phyloP scores from a whole-genome alignment of 2,797 vertebrate genomes.

The Nyctibius grandis region DNA sequence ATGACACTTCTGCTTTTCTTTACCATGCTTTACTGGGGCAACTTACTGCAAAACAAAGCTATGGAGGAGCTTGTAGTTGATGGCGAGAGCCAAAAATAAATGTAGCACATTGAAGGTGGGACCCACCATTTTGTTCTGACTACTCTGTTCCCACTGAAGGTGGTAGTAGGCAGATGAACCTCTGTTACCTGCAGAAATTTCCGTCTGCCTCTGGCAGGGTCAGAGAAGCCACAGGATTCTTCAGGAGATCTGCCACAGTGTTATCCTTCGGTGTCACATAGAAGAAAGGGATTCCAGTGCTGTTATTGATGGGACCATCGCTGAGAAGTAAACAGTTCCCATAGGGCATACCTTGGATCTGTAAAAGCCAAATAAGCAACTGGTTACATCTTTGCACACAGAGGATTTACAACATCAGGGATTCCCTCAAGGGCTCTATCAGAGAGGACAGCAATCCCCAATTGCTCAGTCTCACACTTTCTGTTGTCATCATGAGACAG shows the following conservation, averaged over 20 bases:
- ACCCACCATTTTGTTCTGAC: neutral
- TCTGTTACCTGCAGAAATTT: conserved; percentile 85
- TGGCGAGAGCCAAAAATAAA: neutral
- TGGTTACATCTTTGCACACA: neutral
- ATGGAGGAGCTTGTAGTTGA: neutral
- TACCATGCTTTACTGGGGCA: neutral
- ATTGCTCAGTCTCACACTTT: neutral
- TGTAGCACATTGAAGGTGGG: neutral
- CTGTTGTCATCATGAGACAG: neutral
- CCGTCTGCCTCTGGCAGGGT: conserved; percentile 84
- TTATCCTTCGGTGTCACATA: conserved; percentile 84
- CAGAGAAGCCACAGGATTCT: conserved; percentile 82
- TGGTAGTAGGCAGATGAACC: neutral
- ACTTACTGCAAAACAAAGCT: neutral
- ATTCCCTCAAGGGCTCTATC: neutral
- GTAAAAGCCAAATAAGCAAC: conserved; percentile 11
- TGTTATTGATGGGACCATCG: conserved; percentile 85
- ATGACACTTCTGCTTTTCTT: neutral
- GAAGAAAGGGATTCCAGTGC: conserved; percentile 88
- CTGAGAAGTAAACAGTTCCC: conserved; percentile 88
- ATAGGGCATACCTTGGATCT: conserved; percentile 88
- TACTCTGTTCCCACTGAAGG: neutral
- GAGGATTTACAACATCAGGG: accelerated
- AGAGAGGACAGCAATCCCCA: neutral
- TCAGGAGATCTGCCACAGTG: conserved; percentile 79